These are phyloP conservation scores for Nematostella vectensis DNA, from an alignment of 92 coral and sea anemone genomes.

Conservation along the genomic window DNA sequence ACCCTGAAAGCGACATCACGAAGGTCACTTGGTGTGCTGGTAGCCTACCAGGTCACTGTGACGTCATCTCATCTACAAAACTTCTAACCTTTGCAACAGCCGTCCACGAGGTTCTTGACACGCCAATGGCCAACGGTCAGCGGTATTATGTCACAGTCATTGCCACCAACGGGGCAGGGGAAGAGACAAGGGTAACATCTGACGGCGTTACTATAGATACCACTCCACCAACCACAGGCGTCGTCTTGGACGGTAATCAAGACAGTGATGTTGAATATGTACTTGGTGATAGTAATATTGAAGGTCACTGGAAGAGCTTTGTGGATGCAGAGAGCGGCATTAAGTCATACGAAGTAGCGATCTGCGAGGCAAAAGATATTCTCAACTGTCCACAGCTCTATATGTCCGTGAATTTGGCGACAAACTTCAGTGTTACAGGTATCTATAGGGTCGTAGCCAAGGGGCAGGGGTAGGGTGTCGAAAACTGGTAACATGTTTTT, in stretches of 20 bases:
- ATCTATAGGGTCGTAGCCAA: too few species aligned
- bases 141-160: constrained; percentile 58
- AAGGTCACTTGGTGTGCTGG: constrained; percentile 82
- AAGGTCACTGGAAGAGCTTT: constrained; percentile 66
- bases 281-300: constrained; percentile 46
- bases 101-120: constrained; percentile 25
- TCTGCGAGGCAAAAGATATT: constrained; percentile 61
- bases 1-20: constrained; percentile 84
- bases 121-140: constrained; percentile 55
- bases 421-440: constrained; percentile 57
- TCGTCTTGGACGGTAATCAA: constrained; percentile 51
- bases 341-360: constrained; percentile 47
- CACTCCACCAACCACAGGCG: constrained; percentile 71
- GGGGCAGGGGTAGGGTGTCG: background rate
- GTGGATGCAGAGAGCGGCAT: constrained; percentile 74
- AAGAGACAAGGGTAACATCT: constrained; percentile 43
- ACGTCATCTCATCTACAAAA: constrained; percentile 18
- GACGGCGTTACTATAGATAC: constrained; percentile 80
- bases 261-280: constrained; percentile 49
- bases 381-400: constrained; percentile 67
- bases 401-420: constrained; percentile 41
- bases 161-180: constrained; percentile 92
- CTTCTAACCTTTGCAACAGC: constrained; percentile 30
- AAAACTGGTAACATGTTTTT: too few species aligned
- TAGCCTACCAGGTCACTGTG: constrained; percentile 51